Base-by-base conservation (phyloP, 2,113 vertebrate species). In the Corvus hawaiiensis region DNA sequence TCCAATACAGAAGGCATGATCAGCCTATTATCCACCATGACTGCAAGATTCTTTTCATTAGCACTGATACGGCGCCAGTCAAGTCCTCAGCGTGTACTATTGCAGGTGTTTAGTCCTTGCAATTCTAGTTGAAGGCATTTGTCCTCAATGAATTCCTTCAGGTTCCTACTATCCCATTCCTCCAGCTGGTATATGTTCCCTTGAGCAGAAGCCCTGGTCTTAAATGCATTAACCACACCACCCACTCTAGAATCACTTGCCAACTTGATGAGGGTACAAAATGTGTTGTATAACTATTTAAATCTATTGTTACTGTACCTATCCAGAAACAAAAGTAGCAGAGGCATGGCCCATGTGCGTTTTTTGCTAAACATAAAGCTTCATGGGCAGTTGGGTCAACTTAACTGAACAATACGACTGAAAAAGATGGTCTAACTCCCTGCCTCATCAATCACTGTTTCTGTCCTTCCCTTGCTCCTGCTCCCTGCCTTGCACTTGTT, bases 311-410 rank as follows among this genome's bases (percentile, higher is more conserved):
- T 68, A 43, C 51, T n/a, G 12, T 32, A 55, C 49, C 76, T 43
- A 64, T n/a, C 44, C 33, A 73, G 26, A 86, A 75, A 30, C 55
- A 67, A 44, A 7, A 71, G 30, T 27, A 73, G 51, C 2, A 73
- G 43, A 49, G 44, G 26, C 32, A 22, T 3, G 28, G n/a, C 17
- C 56, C 35, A 33, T 10, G 27, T 30, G 14, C 0, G 0, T 35
- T 77, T 86, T 69, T 51, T 82, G 11, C 15, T 79, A 63, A 82
- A 75, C 22, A 30, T 23, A 54, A 1, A 85, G 46, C 12, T 49
- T 58, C 37, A 20, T 11, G 7, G 48, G 14, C n/a, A 94, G n/a
- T 4, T 74, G 27, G 81, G 27, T 54, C 32, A 90, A 39, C 48
- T 52, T 43, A 48, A 71, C 13, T 33, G 14, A 73, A 39, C 15